Conservation (phyloP, 2,888 invertebrate species). For the Apodemia mormo region DNA sequence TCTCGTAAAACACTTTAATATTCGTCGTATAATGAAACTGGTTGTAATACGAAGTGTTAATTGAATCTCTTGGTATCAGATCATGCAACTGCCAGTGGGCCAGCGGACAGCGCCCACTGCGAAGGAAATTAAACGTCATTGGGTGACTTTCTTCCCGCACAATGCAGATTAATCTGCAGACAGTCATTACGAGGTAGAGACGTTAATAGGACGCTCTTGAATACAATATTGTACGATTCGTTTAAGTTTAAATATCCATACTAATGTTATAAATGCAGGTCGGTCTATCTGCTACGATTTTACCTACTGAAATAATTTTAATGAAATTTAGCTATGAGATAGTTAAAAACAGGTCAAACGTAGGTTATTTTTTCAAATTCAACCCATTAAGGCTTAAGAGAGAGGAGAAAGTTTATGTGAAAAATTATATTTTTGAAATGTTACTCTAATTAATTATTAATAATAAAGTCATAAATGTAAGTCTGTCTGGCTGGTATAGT, state of each 20-base stretch:
- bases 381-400: too few species aligned
- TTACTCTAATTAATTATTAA: too few species aligned
- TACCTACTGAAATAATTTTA: too few species aligned
- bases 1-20: background rate
- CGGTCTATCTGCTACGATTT: too few species aligned
- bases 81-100: conserved; percentile 48
- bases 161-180: conserved; percentile 53
- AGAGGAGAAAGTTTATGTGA: too few species aligned
- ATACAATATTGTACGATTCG: background rate
- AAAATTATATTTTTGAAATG: too few species aligned
- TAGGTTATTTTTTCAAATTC: too few species aligned
- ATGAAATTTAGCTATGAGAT: too few species aligned
- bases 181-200: conserved; percentile 40
- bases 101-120: conserved; percentile 42
- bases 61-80: conserved; percentile 54
- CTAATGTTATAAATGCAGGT: too few species aligned
- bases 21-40: conserved; percentile 36
- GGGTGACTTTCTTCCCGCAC: conserved; percentile 67
- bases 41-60: conserved; percentile 36
- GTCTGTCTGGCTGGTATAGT: too few species aligned
- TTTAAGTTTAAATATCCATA: background rate
- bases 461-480: too few species aligned
- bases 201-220: conserved; percentile 24
- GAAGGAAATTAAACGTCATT: conserved; percentile 79
- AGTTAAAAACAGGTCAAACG: too few species aligned